Evolutionary conservation across 2,113 vertebrate genomes (phyloP).

Genomic region (Felis catus): F.catus_Fca126_mat1.0 CM031415.1:10680501-10681000

Average conservation of each 20-base stretch:
- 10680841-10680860: not conserved
- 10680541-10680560: conserved; percentile 35
- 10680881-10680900: not conserved
- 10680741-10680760: not conserved
- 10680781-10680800: not conserved
- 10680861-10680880: not conserved
- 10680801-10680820: not conserved
- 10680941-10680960: not conserved
- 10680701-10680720: not conserved
- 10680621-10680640: not conserved
- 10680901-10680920: not conserved
- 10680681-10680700: not conserved
- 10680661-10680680: not conserved
- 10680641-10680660: not conserved
- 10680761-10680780: not conserved
- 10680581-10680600: not conserved
- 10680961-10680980: not conserved
- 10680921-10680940: not conserved
- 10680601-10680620: not conserved
- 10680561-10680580: not conserved
- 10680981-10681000: not conserved
- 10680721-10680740: not conserved
- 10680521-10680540: not conserved
- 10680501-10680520: not conserved
- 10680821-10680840: not conserved